Evolutionary conservation across 2,888 invertebrate genomes (phyloP).

Genomic region (Hirtodrosophila confusa): DNA sequence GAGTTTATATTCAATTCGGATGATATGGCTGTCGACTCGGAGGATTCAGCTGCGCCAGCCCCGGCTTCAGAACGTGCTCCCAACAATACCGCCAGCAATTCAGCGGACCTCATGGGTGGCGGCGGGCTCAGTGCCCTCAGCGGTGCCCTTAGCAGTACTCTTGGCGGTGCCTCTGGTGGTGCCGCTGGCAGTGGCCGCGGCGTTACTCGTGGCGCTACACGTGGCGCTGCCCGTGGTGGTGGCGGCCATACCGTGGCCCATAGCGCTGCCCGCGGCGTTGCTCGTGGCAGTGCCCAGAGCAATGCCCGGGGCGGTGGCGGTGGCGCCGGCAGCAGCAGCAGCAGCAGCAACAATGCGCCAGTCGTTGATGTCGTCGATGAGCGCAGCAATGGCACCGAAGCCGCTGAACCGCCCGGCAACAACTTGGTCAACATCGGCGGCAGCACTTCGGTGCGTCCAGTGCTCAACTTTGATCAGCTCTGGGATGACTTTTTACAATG

Average conservation of each 20-base stretch:
- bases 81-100: too few species aligned
- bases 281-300: too few species aligned
- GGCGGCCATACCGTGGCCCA: too few species aligned
- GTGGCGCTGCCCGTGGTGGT: too few species aligned
- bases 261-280: too few species aligned
- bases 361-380: slow-evolving; percentile 45
- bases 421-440: not conserved
- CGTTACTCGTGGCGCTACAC: too few species aligned
- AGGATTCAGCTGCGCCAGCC: slow-evolving; percentile 47
- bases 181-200: too few species aligned
- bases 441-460: slow-evolving; percentile 44
- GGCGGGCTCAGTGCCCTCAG: too few species aligned
- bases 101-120: too few species aligned
- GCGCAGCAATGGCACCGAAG: slow-evolving; percentile 38
- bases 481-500: slow-evolving; percentile 77
- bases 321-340: slow-evolving; percentile 21
- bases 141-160: too few species aligned
- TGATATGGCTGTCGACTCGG: slow-evolving; percentile 74
- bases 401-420: slow-evolving; percentile 8
- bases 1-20: slow-evolving; percentile 79
- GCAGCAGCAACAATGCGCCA: slow-evolving; percentile 20
- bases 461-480: slow-evolving; percentile 72
- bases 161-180: too few species aligned
- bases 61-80: too few species aligned
- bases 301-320: not conserved